Evolutionary conservation across 2,113 vertebrate genomes (phyloP), one percentile per base, ranked within the genome.

Genomic region (Salminus brasiliensis): DNA sequence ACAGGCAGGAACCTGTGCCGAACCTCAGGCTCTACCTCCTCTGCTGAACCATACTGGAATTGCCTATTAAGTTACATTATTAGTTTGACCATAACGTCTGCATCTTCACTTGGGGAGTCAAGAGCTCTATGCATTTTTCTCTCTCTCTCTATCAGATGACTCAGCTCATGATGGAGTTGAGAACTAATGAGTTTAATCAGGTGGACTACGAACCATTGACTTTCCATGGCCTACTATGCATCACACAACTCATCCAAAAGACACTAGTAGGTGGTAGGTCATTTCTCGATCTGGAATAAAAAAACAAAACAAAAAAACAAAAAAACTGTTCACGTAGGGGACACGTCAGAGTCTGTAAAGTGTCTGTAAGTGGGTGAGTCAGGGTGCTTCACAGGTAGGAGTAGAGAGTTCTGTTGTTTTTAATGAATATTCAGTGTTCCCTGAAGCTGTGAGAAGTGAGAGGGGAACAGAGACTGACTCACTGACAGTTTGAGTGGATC

Each of bases 231-330:
- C 47, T 52, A 52, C 13, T 18, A n/a, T n/a, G 6, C 47, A 52
- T n/a, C 36, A 4, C 4, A 39, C 5, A 47, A 47, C 45, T 8
- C 2, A 47, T 2, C 45, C 45, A 55, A 25, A 5, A 2, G 52
- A 8, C 25, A 18, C 23, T 10, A 55, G 52, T 25, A 4, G n/a
- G 52, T 12, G 47, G 18, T 1, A n/a, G n/a, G 6, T 18, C 47
- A n/a, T 18, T 10, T 25, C 52, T 25, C 11, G 23, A 2, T 25
- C 52, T 8, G 11, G 52, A 21, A 11, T 4, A 5, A 9, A 10
- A 55, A 39, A 66, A 66, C 36, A 66, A 66, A 39, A n/a, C n/a
- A 5, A 9, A 10, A 55, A 39, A 66, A 66, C 36, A 66, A 66
- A 39, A n/a, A n/a, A n/a, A 1, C 32, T 39, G 32, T 55, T 55